A percentile compares a stretch with the other conserved stretches of the same genome.
Evolutionary conservation across 2,888 invertebrate genomes (phyloP).

Genomic region (Allolobophora icterica): DNA sequence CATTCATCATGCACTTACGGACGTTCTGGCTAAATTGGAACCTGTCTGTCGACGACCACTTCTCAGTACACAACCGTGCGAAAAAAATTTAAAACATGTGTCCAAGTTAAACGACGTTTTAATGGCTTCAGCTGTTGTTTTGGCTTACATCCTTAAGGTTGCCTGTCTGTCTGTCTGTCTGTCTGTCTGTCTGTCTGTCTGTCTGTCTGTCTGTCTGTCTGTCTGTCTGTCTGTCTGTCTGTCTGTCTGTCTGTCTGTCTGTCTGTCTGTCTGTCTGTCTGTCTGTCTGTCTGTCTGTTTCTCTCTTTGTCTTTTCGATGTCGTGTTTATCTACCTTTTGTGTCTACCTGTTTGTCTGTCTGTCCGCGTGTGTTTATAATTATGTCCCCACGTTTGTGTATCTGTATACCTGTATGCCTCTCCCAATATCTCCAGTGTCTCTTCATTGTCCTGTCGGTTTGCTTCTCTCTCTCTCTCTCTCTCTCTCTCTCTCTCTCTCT

Average conservation of each 20-base stretch:
- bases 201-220: not conserved
- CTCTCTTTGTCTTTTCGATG: not conserved
- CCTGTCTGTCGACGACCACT: not conserved
- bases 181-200: not conserved
- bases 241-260: not conserved
- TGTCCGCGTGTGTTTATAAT: too few relatives aligned
- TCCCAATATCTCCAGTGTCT: not conserved
- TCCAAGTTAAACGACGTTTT: not conserved
- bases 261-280: not conserved
- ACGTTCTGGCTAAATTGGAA: not conserved
- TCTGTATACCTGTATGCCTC: not conserved
- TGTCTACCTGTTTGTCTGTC: not conserved
- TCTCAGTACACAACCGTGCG: not conserved
- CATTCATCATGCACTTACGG: not conserved
- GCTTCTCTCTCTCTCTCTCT: constrained; percentile 18
- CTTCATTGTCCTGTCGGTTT: not conserved
- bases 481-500: not conserved
- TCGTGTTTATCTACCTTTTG: not conserved
- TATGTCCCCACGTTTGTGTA: not conserved
- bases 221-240: not conserved
- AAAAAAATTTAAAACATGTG: not conserved
- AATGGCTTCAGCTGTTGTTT: not conserved
- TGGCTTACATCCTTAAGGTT: not conserved
- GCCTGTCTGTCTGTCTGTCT: not conserved
- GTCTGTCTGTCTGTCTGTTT: constrained; percentile 6